phyloP scores from a whole-genome alignment of 2,888 invertebrate species.

The Plebejus argus region DNA sequence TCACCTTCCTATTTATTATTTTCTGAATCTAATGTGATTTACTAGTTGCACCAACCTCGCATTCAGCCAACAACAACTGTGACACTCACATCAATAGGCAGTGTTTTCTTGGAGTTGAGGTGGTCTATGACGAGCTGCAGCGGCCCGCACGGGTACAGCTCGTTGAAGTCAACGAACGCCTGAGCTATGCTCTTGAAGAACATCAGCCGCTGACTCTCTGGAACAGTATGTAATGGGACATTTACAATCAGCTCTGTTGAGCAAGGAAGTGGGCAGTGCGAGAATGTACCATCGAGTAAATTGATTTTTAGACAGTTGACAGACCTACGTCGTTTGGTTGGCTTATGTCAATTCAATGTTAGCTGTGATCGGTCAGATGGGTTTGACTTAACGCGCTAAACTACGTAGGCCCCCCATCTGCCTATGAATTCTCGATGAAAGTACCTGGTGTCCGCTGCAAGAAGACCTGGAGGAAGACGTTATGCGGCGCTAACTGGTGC shows the following conservation, averaged over 20 bases:
- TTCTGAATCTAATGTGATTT: no score
- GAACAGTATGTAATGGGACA: conserved; percentile 39
- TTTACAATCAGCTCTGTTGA: no score
- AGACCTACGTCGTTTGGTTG: no score
- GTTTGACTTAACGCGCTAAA: no score
- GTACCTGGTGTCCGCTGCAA: conserved; percentile 92
- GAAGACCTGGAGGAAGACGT: conserved; percentile 97
- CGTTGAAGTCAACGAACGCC: conserved; percentile 96
- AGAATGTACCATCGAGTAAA: no score
- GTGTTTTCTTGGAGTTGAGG: conserved; percentile 73
- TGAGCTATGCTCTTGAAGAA: conserved; percentile 97
- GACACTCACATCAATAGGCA: conserved; percentile 67
- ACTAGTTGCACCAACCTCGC: neutral
- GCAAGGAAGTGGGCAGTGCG: no score
- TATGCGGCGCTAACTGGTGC: conserved; percentile 98
- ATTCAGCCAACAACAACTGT: neutral
- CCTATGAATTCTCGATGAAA: no score
- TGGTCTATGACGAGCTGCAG: conserved; percentile 93
- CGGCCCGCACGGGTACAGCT: conserved; percentile 96
- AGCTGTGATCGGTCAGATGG: no score
- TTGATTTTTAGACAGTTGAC: no score
- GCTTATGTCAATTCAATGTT: no score
- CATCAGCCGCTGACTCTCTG: conserved; percentile 87
- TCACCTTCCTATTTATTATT: no score
- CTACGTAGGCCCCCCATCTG: no score